These are phyloP conservation scores for Sitta carolinensis DNA, from an alignment of 2,797 vertebrate species.

Conservation along the genomic window DNA sequence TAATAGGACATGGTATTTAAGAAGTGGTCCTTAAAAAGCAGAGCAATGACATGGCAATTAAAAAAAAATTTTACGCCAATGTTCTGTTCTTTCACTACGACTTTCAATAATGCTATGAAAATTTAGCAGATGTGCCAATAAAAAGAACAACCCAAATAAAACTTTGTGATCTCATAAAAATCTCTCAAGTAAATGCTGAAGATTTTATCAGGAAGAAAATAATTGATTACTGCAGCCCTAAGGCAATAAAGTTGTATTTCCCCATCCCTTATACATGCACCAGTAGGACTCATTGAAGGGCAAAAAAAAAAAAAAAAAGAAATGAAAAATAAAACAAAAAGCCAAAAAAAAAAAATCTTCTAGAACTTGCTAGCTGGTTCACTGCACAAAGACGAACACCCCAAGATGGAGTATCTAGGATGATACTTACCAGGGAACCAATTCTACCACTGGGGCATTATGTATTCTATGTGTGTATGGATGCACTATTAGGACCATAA, in stretches of 20 bases:
- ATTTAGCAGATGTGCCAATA: constrained; percentile 46
- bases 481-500: constrained; percentile 76
- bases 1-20: not conserved
- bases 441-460: constrained; percentile 73
- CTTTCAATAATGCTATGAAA: not conserved
- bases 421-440: constrained; percentile 75
- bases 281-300: constrained; percentile 79
- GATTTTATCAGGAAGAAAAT: constrained; percentile 50
- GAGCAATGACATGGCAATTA: constrained; percentile 10
- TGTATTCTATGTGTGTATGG: constrained; percentile 75
- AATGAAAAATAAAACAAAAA: constrained; percentile 52
- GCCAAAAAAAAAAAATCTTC: constrained; percentile 66
- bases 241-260: constrained; percentile 54
- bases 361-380: constrained; percentile 77
- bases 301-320: constrained; percentile 59
- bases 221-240: constrained; percentile 53
- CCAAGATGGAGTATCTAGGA: constrained; percentile 80
- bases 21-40: not conserved
- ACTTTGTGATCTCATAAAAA: constrained; percentile 25
- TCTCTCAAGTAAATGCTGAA: not conserved
- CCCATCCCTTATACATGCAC: constrained; percentile 74
- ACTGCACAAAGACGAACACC: constrained; percentile 78
- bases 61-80: not conserved
- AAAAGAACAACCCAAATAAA: constrained; percentile 25
- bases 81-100: not conserved